A percentile compares a stretch with the other conserved stretches of the same genome.
Conservation (phyloP, 2,797 vertebrate genomes). For the Pseudocheirus occidentalis region DNA sequence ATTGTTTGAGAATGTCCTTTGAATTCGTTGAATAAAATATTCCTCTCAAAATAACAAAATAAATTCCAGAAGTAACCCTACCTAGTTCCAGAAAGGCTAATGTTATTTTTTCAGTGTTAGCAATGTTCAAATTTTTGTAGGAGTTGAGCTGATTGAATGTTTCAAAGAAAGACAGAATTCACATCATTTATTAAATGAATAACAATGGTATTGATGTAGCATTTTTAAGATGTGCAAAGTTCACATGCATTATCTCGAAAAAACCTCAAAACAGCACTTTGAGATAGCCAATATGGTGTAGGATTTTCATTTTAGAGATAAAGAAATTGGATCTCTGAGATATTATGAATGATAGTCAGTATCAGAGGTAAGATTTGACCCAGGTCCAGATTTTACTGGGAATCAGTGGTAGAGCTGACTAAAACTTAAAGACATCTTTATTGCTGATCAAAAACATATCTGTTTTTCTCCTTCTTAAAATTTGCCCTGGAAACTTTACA, state of each 20-base stretch:
- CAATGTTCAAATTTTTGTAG: neutral
- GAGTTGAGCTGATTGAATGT: neutral
- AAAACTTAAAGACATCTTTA: neutral
- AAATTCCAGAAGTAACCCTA: constrained; percentile 66
- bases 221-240: neutral
- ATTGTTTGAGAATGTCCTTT: constrained; percentile 68
- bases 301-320: neutral
- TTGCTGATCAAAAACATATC: constrained; percentile 32
- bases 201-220: neutral
- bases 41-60: constrained; percentile 69
- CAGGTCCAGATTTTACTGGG: constrained; percentile 31
- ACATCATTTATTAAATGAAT: neutral
- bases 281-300: neutral
- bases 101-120: constrained; percentile 39
- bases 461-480: constrained; percentile 11
- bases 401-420: neutral
- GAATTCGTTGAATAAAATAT: constrained; percentile 52
- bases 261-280: neutral
- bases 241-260: neutral
- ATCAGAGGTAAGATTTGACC: neutral
- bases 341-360: neutral
- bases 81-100: constrained; percentile 45
- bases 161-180: neutral
- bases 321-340: neutral
- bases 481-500: constrained; percentile 35